Conservation (phyloP, 2,113 vertebrate species). For the Peromyscus polionotus region DNA sequence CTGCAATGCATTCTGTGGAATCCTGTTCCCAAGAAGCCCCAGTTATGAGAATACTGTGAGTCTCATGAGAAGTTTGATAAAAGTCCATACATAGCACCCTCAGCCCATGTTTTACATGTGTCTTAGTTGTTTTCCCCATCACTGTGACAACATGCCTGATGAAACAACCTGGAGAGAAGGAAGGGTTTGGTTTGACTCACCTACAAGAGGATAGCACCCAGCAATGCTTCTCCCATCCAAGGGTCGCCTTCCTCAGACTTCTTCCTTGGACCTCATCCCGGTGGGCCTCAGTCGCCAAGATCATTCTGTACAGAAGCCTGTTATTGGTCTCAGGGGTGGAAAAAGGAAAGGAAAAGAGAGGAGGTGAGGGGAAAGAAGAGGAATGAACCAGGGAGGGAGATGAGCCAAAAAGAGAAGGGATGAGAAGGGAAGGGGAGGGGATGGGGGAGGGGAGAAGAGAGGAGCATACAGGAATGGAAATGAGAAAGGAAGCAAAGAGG, state of each 20-base stretch:
- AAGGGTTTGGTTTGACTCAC: not conserved
- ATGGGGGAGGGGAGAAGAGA: no score
- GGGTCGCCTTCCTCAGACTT: not conserved
- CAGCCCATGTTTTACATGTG: not conserved
- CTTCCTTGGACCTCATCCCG: not conserved
- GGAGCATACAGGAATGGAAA: no score
- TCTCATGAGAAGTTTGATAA: not conserved
- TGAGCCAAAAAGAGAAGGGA: not conserved
- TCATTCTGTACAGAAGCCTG: not conserved
- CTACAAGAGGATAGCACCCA: not conserved
- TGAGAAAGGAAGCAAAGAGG: no score
- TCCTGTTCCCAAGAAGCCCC: not conserved
- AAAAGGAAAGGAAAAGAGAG: not conserved
- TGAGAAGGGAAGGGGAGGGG: no score
- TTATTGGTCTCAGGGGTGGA: not conserved
- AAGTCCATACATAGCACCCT: not conserved
- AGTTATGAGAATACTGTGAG: not conserved
- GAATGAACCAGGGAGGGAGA: not conserved
- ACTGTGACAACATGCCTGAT: not conserved
- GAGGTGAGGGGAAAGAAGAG: rapidly evolving
- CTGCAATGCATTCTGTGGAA: not conserved
- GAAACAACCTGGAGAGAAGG: not conserved
- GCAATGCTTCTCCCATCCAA: not conserved
- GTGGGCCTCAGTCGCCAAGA: not conserved
- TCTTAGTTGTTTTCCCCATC: not conserved